Conservation (phyloP, 2,797 vertebrate genomes). For the Parauchenoglanis punctatus region DNA sequence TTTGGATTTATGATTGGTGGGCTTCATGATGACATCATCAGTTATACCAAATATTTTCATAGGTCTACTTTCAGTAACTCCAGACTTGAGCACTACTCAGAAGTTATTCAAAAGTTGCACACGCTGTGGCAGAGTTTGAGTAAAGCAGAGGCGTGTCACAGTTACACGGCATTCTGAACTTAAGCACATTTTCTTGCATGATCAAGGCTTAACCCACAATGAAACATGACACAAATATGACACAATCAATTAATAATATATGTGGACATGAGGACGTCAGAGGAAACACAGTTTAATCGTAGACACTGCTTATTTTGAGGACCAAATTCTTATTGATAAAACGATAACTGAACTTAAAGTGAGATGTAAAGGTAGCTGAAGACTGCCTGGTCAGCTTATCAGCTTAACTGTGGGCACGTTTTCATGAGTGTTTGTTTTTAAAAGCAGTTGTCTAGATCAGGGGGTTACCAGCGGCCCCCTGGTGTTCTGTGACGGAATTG, state of each 20-base stretch:
- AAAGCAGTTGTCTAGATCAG: not conserved
- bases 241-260: not conserved
- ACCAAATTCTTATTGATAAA: not conserved
- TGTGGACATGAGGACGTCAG: not conserved
- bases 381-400: not conserved
- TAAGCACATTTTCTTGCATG: not conserved
- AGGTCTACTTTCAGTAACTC: not conserved
- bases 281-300: not conserved
- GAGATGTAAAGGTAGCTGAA: not conserved
- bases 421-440: not conserved
- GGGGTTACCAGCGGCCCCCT: too few species aligned
- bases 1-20: constrained; percentile 6
- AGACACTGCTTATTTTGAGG: not conserved
- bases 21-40: not conserved
- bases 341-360: not conserved
- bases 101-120: not conserved
- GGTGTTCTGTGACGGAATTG: too few species aligned
- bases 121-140: not conserved
- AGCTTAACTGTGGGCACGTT: not conserved
- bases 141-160: not conserved
- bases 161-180: not conserved
- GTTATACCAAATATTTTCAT: not conserved
- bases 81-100: not conserved
- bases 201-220: not conserved
- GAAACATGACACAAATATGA: not conserved